Evolutionary conservation across 2,797 vertebrate species (phyloP).

Genomic region (Macroramphosus scolopax): DNA sequence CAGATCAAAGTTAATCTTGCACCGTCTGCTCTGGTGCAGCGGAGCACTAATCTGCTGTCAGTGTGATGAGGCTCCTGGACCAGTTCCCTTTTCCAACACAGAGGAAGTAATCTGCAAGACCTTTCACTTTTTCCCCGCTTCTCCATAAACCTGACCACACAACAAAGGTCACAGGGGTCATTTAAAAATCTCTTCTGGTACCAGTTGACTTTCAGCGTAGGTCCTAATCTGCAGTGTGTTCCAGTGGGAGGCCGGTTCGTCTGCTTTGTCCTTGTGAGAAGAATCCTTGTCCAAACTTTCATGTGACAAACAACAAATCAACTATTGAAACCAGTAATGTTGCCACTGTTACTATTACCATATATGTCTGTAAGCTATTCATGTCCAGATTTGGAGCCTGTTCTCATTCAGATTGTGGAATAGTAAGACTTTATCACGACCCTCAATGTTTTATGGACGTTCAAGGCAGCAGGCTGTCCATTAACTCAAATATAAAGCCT

Average conservation of each 20-base stretch:
- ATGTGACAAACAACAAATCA: too few relatives aligned
- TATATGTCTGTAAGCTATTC: too few relatives aligned
- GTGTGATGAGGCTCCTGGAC: conserved; percentile 75
- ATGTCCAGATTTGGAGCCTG: too few relatives aligned
- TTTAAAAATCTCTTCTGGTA: conserved; percentile 22
- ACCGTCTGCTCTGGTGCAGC: conserved; percentile 67
- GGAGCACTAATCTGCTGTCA: conserved; percentile 77
- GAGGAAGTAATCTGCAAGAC: conserved; percentile 58
- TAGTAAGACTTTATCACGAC: too few relatives aligned
- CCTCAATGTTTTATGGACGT: too few relatives aligned
- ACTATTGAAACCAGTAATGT: too few relatives aligned
- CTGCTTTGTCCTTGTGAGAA: too few relatives aligned
- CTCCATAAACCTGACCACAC: conserved; percentile 42
- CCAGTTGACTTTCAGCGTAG: conserved; percentile 14
- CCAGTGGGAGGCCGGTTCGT: conserved; percentile 1
- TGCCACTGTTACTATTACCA: too few relatives aligned
- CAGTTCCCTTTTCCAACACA: conserved; percentile 57
- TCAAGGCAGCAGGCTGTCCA: too few relatives aligned
- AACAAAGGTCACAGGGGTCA: conserved; percentile 56
- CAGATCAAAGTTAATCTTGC: conserved; percentile 78
- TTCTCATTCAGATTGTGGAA: too few relatives aligned
- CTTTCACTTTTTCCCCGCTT: conserved; percentile 39
- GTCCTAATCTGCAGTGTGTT: conserved; percentile 4
- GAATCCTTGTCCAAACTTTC: too few relatives aligned
- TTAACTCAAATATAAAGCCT: too few relatives aligned